Conservation (phyloP, 2,113 vertebrate species). For the Cyanoliseus patagonus region DNA sequence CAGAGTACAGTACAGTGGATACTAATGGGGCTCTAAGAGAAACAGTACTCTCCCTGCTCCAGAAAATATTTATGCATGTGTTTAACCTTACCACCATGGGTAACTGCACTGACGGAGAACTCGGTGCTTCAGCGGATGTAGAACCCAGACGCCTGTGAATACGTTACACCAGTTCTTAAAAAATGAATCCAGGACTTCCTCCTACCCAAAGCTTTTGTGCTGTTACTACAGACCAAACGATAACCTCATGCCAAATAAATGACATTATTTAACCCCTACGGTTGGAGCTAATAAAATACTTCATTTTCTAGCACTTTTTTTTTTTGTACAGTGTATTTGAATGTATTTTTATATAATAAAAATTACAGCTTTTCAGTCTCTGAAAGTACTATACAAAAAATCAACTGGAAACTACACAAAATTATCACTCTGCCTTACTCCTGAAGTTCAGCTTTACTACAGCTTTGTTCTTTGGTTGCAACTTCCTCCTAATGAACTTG, state of each 20-base stretch:
- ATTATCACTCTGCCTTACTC: not conserved
- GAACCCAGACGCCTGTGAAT: not conserved
- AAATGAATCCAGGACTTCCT: not conserved
- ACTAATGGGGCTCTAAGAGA: not conserved
- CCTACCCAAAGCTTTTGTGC: not conserved
- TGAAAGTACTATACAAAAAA: not conserved
- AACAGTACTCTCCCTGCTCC: not conserved
- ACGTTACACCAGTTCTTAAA: not conserved
- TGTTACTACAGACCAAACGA: not conserved
- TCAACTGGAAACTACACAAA: not conserved
- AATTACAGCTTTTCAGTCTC: not conserved
- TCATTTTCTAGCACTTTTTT: not conserved
- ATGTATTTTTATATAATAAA: not conserved
- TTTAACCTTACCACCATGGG: not conserved
- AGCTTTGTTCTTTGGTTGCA: not conserved
- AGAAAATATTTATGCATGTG: accelerated
- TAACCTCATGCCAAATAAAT: not conserved
- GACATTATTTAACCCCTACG: not conserved
- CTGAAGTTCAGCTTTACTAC: not conserved
- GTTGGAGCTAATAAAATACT: not conserved
- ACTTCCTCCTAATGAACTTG: not conserved
- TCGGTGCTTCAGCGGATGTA: accelerated
- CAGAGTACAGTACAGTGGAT: not conserved
- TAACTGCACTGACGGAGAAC: not conserved
- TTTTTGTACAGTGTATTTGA: not conserved